Evolutionary conservation across 2,888 invertebrate genomes (phyloP).

Genomic region (Netelia fuscicornis): DNA sequence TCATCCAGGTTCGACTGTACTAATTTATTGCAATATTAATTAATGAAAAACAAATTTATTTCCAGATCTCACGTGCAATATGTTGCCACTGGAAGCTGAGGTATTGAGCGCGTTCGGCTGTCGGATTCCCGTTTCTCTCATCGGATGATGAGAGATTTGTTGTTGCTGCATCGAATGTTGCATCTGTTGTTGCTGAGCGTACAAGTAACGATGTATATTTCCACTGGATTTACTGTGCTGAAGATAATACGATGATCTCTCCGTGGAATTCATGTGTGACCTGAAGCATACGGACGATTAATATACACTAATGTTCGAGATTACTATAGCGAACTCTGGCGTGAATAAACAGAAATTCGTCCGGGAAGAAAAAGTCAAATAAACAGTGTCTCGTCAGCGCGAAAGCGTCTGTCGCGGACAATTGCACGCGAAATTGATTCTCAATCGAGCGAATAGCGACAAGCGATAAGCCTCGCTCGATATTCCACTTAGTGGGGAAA

Average conservation of each 20-base stretch:
- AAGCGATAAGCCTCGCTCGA: too few relatives aligned
- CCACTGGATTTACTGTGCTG: constrained; percentile 91
- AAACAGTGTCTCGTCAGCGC: neutral
- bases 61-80: constrained; percentile 86
- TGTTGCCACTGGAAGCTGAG: constrained; percentile 88
- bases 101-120: constrained; percentile 82
- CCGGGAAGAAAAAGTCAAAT: neutral
- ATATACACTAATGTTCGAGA: constrained; percentile 10
- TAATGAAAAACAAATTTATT: neutral
- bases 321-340: neutral
- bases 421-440: neutral
- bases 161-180: constrained; percentile 86
- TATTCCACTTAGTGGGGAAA: neutral
- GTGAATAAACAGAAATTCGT: neutral
- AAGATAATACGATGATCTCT: constrained; percentile 83
- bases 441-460: neutral
- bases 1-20: too few relatives aligned
- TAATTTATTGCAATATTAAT: neutral
- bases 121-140: constrained; percentile 72
- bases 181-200: constrained; percentile 86
- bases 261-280: constrained; percentile 80
- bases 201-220: constrained; percentile 86
- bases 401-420: neutral
- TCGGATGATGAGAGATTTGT: constrained; percentile 75
- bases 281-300: constrained; percentile 17